Evolutionary conservation across 2,888 invertebrate genomes (phyloP), one percentile per base, ranked within the genome.

Genomic region (Amphipyra tragopoginis): DNA sequence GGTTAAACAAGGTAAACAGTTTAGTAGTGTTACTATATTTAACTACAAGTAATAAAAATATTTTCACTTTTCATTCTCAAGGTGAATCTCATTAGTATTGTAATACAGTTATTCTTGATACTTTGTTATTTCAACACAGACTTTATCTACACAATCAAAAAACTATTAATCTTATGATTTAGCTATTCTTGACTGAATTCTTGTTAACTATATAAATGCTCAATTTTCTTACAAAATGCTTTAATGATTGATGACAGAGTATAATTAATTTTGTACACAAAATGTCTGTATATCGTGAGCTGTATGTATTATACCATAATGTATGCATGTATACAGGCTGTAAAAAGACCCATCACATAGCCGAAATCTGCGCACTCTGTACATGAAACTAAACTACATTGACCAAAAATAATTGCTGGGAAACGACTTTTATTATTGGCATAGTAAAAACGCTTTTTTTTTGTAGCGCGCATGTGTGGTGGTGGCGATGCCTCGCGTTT

Each of bases 21-120:
- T 39, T 33, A 47, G 9, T 72, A 34, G 50, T 39, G 50, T 39
- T 43, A 29, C 54, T 71, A 64, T 67, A 51, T 72, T 47, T 33
- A 56, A 39, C 0, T 47, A 34, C 8, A 51, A 21, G 42, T 56
- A 26, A 49, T 72, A 11, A 42, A 71, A 72, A 66, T 39, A 66
- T 39, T 50, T 72, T n/a, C 33, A 72, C 15, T 49, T 44, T 52
- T 49, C 29, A 36, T 10, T 21, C 43, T 45, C 49, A 73, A 67
- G 45, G 73, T 44, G 13, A 58, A 2, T 1, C 34, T 72, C n/a
- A 40, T 66, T 66, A 48, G 29, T 29, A 29, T 5, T 5, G 29
- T 29, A 29, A 29, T 29, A 29, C 29, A 5, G 29, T 29, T 29
- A 21, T 21, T 21, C 21, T 21, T 21, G 1, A 3, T 21, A 21